Evolutionary conservation across 2,113 vertebrate genomes (phyloP).

Genomic region (Ascaphus truei): DNA sequence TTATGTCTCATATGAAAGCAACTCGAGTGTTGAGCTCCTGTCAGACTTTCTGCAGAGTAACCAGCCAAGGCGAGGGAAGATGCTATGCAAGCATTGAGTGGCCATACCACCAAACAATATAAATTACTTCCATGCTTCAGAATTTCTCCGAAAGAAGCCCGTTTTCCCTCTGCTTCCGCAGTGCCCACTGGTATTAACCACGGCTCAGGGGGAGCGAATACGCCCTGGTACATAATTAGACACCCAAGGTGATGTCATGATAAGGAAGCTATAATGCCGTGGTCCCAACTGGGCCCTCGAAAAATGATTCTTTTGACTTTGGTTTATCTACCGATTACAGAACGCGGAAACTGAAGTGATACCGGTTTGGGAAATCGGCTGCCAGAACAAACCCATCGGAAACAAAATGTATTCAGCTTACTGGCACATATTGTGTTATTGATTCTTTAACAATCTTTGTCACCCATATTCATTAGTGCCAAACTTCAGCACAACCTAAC

Average conservation of each 20-base stretch:
- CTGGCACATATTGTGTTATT: too few species aligned
- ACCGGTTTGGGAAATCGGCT: too few species aligned
- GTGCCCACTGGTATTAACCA: background rate
- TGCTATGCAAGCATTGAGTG: background rate
- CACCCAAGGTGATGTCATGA: background rate
- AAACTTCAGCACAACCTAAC: too few species aligned
- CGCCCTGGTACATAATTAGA: background rate
- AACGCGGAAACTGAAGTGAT: too few species aligned
- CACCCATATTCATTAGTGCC: too few species aligned
- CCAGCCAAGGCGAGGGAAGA: background rate
- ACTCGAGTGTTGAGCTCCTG: background rate
- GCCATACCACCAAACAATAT: background rate
- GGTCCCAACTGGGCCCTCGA: too few species aligned
- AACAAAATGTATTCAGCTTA: too few species aligned
- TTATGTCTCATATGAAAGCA: conserved; percentile 6
- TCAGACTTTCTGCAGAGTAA: background rate
- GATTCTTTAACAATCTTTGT: too few species aligned
- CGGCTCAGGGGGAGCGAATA: background rate
- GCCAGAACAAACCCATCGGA: too few species aligned
- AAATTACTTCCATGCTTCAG: too few species aligned
- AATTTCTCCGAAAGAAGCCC: background rate
- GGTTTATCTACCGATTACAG: too few species aligned
- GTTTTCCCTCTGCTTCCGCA: background rate
- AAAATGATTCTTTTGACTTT: too few species aligned
- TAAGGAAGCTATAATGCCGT: background rate